Base-by-base conservation (phyloP, 2,797 vertebrate genomes). In the Eidolon dupreanum region DNA sequence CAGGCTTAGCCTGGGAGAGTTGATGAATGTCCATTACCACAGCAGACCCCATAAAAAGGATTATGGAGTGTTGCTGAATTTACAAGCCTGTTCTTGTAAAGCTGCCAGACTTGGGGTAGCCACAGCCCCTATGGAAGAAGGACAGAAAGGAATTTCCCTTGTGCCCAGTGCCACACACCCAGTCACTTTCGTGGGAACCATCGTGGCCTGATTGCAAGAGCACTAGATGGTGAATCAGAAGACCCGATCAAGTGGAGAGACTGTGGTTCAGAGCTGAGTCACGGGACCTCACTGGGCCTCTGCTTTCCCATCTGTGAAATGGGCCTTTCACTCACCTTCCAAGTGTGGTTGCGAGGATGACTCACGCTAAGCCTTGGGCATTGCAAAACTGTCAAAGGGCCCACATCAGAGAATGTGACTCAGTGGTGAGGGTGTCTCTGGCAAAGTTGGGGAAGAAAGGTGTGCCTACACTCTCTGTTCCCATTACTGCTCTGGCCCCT, bases 51-150 rank as follows among this genome's bases (percentile, higher is more conserved):
- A 97, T 98, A 97, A 98, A 98, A 97, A 75, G 51, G 88, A 78
- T 97, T 97, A 98, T 94, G 88, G 97, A 91, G 96, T 97, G 96
- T 96, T 97, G 96, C 95, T 96, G 97, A 97, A 73, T 98, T 98
- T 98, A 98, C 95, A 97, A 97, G 97, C 84, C 96, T 97, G 93
- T 96, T 97, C 93, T 94, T 96, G 87, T 96, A 97, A 97, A 96
- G 88, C 91, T 93, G 97, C 97, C 97, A 97, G 97, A 61, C 53
- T 70, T 94, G 94, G 97, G 93, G 97, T 97, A 93, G 97, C 94
- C 93, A 36, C 73, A 57, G 75, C 26, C 91, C 53, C 90, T 88
- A 19, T 26, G 66, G 83, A 88, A 90, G 95, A 89, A 83, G 81
- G 57, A 88, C 31, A 13, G 24, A 85, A 97, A 92, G 71, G 49